Evolutionary conservation across 2,888 invertebrate species (phyloP).

Genomic region (Tinea trinotella): DNA sequence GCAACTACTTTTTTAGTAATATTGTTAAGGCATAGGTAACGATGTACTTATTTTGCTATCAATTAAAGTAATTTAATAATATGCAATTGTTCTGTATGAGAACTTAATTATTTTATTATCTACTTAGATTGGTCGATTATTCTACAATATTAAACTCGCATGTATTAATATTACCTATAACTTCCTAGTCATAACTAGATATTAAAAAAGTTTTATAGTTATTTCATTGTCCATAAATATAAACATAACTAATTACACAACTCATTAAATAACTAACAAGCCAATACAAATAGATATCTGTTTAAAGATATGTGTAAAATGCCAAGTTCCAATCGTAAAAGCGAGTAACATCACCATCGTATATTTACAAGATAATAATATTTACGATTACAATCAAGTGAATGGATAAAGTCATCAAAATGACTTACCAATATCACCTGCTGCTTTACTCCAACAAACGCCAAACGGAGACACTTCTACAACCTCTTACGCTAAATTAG

Average conservation of each 20-base stretch:
- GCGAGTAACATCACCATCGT: background rate
- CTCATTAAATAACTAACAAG: background rate
- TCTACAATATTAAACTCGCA: too few species aligned
- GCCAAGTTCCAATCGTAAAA: background rate
- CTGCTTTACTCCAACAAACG: background rate
- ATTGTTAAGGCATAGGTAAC: too few species aligned
- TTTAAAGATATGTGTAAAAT: background rate
- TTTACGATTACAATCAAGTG: background rate
- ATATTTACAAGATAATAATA: background rate
- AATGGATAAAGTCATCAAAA: background rate
- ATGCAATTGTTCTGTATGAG: too few species aligned
- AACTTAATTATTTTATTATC: too few species aligned
- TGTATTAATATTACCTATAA: too few species aligned
- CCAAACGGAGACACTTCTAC: background rate
- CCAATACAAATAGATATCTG: background rate
- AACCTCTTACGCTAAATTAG: conserved; percentile 20
- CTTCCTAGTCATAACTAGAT: too few species aligned
- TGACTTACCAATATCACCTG: conserved; percentile 5
- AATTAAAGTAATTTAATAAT: too few species aligned
- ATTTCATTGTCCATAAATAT: conserved; percentile 2
- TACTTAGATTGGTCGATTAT: too few species aligned
- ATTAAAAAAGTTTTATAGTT: conserved; percentile 3
- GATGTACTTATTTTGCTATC: too few species aligned
- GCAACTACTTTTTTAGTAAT: too few species aligned
- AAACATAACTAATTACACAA: conserved; percentile 1